These are phyloP conservation scores for Syrmaticus mikado DNA, from an alignment of 2,113 vertebrate species.

Conservation along the genomic window DNA sequence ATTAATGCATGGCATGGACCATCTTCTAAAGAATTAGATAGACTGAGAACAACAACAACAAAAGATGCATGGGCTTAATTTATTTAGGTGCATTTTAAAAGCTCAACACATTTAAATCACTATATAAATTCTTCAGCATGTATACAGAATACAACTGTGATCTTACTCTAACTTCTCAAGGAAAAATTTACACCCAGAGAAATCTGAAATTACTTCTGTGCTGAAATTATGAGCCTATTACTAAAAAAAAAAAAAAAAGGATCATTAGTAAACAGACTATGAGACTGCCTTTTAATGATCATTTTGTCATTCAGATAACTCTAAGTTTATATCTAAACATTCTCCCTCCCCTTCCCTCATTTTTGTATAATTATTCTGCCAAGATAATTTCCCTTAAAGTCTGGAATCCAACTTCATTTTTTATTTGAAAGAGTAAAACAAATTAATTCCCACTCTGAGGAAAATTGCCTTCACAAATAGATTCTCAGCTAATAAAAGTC, in stretches of 20 bases:
- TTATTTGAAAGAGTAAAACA: conserved; percentile 25
- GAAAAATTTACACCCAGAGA: background rate
- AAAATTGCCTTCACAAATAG: conserved; percentile 20
- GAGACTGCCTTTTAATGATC: background rate
- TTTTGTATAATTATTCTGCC: background rate
- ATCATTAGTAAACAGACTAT: background rate
- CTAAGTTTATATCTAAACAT: background rate
- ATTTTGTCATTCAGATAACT: background rate
- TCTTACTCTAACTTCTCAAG: background rate
- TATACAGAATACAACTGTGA: background rate
- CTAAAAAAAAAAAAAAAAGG: background rate
- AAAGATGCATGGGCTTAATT: background rate
- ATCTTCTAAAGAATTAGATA: background rate
- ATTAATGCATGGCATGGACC: background rate
- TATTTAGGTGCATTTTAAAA: background rate
- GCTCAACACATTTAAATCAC: background rate
- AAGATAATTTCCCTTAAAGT: background rate
- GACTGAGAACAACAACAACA: background rate
- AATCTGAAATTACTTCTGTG: background rate
- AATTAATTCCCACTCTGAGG: background rate
- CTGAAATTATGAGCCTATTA: background rate
- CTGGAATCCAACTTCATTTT: conserved; percentile 36
- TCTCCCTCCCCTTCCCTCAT: background rate
- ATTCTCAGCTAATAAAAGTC: background rate
- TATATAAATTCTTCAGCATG: background rate